These are phyloP conservation scores for Mesorhabditis spiculigera DNA, from an alignment of 2,888 invertebrate genomes.

Conservation along the genomic window DNA sequence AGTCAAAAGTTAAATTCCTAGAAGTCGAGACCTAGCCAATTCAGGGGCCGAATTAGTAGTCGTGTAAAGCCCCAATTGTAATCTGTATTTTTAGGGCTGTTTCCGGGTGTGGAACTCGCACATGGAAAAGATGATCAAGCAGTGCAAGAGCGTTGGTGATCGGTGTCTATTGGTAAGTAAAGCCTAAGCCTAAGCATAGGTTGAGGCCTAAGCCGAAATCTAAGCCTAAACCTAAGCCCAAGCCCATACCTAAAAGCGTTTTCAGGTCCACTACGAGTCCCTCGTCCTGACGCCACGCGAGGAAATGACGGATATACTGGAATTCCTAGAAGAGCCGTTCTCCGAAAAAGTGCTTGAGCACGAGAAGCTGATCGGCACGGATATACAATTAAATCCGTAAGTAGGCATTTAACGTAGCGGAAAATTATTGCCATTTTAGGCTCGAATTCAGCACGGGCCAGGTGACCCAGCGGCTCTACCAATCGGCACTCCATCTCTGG, in stretches of 20 bases:
- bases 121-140: slow-evolving; percentile 80
- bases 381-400: slow-evolving; percentile 68
- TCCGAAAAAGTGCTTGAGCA: slow-evolving; percentile 69
- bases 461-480: not conserved
- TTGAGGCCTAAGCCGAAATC: not conserved
- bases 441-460: slow-evolving; percentile 1
- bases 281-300: slow-evolving; percentile 84
- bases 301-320: slow-evolving; percentile 81
- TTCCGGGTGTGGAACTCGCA: slow-evolving; percentile 82
- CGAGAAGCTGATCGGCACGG: slow-evolving; percentile 26
- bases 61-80: too few relatives aligned
- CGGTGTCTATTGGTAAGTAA: slow-evolving; percentile 21
- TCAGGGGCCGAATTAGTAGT: too few relatives aligned
- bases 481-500: not conserved
- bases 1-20: too few relatives aligned
- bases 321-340: slow-evolving; percentile 86
- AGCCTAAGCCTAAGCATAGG: not conserved
- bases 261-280: slow-evolving; percentile 90
- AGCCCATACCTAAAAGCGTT: slow-evolving; percentile 67
- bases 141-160: slow-evolving; percentile 67
- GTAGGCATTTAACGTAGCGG: slow-evolving; percentile 64
- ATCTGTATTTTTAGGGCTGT: not conserved
- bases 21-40: too few relatives aligned
- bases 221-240: not conserved
- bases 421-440: not conserved